A percentile compares a stretch with the other conserved stretches of the same genome.
Evolutionary conservation across 2,113 vertebrate species (phyloP).

Genomic region (Pimephales promelas): DNA sequence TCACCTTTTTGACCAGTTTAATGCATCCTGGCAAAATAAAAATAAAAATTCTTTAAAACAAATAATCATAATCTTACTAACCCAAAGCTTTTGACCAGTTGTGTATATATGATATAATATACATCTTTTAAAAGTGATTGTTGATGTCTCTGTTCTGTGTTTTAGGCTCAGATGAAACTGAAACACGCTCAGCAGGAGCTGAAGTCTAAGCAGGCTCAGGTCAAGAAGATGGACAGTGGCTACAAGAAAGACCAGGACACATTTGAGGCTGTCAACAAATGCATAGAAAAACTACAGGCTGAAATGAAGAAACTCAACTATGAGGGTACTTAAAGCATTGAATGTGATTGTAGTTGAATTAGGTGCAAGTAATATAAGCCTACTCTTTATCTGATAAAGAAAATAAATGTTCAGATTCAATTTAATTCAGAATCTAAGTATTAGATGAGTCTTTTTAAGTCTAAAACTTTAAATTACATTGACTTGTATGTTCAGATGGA

Average conservation of each 20-base stretch:
- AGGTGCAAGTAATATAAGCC: neutral
- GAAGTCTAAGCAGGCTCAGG: conserved; percentile 86
- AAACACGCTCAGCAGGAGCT: conserved; percentile 87
- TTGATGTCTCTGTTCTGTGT: conserved; percentile 15
- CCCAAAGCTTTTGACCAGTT: neutral
- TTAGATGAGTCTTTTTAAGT: neutral
- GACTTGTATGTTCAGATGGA: conserved; percentile 72
- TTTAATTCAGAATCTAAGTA: neutral
- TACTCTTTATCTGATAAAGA: too few species aligned
- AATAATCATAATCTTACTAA: too few species aligned
- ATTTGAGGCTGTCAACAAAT: conserved; percentile 77
- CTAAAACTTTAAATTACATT: neutral
- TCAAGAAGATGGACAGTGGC: conserved; percentile 87
- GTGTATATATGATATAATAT: neutral
- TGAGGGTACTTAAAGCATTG: conserved; percentile 76
- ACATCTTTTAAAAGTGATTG: neutral
- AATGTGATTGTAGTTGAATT: neutral
- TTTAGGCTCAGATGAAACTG: conserved; percentile 90
- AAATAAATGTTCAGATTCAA: neutral
- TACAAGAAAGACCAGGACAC: conserved; percentile 85
- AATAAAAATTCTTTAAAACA: neutral
- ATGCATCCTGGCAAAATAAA: neutral
- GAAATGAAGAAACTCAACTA: conserved; percentile 86
- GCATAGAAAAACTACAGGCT: conserved; percentile 79
- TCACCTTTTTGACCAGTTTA: neutral